phyloP scores from a whole-genome alignment of 2,113 vertebrate species.

The Cochlearius cochlearius region DNA sequence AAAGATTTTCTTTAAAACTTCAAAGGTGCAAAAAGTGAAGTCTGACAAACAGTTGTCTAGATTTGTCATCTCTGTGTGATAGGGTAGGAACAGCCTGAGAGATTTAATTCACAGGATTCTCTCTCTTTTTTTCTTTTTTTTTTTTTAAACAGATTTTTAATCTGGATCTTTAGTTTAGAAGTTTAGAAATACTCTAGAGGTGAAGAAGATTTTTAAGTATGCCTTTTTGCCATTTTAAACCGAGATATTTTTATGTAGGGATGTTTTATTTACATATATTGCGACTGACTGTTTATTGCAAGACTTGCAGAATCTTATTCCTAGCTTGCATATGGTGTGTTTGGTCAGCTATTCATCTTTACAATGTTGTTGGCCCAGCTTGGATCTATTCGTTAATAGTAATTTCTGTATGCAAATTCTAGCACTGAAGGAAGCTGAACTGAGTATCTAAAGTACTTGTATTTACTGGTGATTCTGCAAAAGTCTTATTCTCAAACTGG shows the following conservation, averaged over 20 bases:
- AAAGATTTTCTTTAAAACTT: neutral
- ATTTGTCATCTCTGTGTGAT: neutral
- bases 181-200: neutral
- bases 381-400: neutral
- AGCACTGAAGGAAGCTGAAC: neutral
- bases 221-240: neutral
- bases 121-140: fast-evolving
- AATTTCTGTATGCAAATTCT: neutral
- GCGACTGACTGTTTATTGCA: neutral
- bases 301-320: neutral
- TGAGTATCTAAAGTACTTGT: neutral
- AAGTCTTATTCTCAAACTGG: neutral
- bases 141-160: neutral
- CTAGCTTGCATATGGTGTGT: neutral
- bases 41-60: neutral
- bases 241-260: neutral
- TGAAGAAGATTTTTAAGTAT: neutral
- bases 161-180: neutral
- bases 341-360: neutral
- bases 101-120: neutral
- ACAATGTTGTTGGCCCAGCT: neutral
- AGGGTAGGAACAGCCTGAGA: neutral
- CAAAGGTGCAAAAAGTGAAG: neutral
- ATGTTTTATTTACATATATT: neutral
- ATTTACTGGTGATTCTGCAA: neutral